phyloP scores from a whole-genome alignment of 2,888 invertebrate species.

The Leptarthrus brevirostris region DNA sequence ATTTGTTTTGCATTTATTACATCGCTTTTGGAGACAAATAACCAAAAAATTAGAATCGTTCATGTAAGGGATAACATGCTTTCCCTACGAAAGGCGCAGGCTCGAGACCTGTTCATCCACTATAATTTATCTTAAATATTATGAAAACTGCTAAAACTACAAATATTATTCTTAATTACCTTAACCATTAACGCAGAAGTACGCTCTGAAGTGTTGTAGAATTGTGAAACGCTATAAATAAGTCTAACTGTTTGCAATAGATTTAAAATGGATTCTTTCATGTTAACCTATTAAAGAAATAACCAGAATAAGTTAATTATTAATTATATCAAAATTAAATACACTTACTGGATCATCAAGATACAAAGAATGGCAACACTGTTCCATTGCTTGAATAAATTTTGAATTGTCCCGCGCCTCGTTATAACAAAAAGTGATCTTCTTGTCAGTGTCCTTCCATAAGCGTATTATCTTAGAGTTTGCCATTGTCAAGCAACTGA shows the following conservation, averaged over 20 bases:
- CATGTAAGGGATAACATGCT: no score
- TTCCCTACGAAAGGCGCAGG: no score
- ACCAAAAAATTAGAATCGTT: no score
- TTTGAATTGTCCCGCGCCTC: slow-evolving; percentile 97
- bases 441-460: slow-evolving; percentile 88
- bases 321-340: slow-evolving; percentile 17
- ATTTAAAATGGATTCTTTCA: slow-evolving; percentile 89
- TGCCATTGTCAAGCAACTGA: slow-evolving; percentile 80
- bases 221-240: slow-evolving; percentile 94
- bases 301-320: slow-evolving; percentile 56
- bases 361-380: slow-evolving; percentile 93
- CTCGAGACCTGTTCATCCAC: no score
- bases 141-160: no score
- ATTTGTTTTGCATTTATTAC: no score
- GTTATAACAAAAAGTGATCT: slow-evolving; percentile 94
- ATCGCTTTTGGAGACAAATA: no score
- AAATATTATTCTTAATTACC: no score
- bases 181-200: slow-evolving; percentile 97
- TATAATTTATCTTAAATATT: no score
- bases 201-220: slow-evolving; percentile 95
- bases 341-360: slow-evolving; percentile 85
- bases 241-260: slow-evolving; percentile 90
- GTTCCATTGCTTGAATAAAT: slow-evolving; percentile 93
- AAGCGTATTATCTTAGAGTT: slow-evolving; percentile 82
- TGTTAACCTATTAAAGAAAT: slow-evolving; percentile 70